Evolutionary conservation across 2,113 vertebrate genomes (phyloP).

Genomic region (Meles meles): DNA sequence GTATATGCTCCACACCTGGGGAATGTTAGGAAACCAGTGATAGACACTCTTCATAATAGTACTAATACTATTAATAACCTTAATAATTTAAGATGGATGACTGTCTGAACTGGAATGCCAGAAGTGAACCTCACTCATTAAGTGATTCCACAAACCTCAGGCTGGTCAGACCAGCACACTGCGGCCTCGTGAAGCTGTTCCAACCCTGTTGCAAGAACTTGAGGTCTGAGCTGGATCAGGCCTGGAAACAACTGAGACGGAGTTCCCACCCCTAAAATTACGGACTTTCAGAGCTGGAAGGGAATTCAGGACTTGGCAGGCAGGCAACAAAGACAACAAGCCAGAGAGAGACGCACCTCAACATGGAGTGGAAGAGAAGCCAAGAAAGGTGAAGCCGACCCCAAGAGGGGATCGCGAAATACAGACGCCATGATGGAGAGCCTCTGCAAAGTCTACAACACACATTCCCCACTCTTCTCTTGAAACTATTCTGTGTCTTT

Average conservation of each 20-base stretch:
- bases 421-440: rapidly evolving
- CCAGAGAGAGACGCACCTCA: neutral
- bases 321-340: neutral
- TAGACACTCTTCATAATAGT: neutral
- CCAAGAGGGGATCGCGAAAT: neutral
- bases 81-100: neutral
- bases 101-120: neutral
- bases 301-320: neutral
- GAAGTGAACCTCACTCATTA: neutral
- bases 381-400: neutral
- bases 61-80: neutral
- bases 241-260: neutral
- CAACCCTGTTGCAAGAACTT: neutral
- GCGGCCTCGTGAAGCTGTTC: neutral
- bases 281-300: neutral
- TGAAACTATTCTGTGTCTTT: neutral
- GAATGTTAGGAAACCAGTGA: neutral
- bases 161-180: neutral
- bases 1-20: neutral
- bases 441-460: neutral
- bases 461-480: neutral
- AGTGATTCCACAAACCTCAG: neutral
- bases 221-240: neutral
- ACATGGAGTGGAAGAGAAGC: neutral
- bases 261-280: neutral